These are phyloP conservation scores for Anthopleura sola DNA, from an alignment of 64 coral and sea anemone species.

Conservation along the genomic window DNA sequence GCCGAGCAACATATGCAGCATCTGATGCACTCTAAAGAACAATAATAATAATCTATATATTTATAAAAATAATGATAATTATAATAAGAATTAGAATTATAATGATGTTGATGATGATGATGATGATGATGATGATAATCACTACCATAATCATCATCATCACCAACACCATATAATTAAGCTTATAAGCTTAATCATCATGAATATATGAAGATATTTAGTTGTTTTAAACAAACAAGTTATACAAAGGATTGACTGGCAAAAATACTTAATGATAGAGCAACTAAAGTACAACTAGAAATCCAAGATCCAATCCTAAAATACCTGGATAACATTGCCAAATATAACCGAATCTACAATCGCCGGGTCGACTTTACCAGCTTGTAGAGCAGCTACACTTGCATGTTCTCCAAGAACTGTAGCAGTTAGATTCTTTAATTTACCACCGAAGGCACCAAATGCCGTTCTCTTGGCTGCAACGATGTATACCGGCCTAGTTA, in stretches of 20 bases:
- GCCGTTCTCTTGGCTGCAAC: slow-evolving; percentile 96
- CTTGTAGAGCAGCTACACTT: slow-evolving; percentile 61
- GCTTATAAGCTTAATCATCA: too few species aligned
- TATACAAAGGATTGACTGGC: too few species aligned
- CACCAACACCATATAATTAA: too few species aligned
- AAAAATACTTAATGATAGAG: neutral
- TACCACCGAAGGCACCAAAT: slow-evolving; percentile 95
- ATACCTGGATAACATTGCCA: slow-evolving; percentile 97
- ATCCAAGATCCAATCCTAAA: neutral
- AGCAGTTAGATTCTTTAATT: slow-evolving; percentile 66
- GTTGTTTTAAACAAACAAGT: too few species aligned
- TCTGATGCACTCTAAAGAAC: slow-evolving; percentile 70
- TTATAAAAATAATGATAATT: too few species aligned
- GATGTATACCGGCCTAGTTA: slow-evolving; percentile 88
- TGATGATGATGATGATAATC: too few species aligned
- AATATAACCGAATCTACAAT: slow-evolving; percentile 88
- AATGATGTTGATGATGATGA: too few species aligned
- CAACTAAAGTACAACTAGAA: neutral
- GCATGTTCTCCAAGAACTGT: slow-evolving; percentile 88
- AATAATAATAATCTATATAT: neutral
- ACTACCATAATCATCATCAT: too few species aligned
- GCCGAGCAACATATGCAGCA: slow-evolving; percentile 83
- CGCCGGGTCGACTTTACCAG: slow-evolving; percentile 84
- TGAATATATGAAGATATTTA: too few species aligned
- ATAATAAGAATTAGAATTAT: too few species aligned